Percentiles rank a stretch among this genome's conserved stretches.
phyloP scores from a whole-genome alignment of 2,797 vertebrate species.

The Tachyglossus aculeatus region DNA sequence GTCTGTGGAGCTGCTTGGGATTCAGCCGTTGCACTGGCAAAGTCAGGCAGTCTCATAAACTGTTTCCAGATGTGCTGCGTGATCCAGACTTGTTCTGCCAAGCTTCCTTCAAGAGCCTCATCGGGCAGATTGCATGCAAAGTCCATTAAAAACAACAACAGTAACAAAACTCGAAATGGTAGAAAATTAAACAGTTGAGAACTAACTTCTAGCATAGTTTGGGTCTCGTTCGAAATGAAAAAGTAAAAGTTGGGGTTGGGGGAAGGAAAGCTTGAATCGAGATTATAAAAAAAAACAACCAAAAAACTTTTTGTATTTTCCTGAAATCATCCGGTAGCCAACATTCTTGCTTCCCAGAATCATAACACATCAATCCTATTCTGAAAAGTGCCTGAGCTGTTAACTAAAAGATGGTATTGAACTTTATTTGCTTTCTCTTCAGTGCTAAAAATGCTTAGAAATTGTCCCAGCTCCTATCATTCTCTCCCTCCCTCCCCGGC shows the following conservation, averaged over 20 bases:
- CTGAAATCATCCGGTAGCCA: not conserved
- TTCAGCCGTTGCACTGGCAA: constrained; percentile 49
- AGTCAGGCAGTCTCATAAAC: constrained; percentile 65
- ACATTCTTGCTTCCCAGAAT: too few species aligned
- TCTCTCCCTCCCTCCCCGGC: not conserved
- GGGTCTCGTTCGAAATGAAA: constrained; percentile 5
- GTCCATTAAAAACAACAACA: constrained; percentile 42
- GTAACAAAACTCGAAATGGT: not conserved
- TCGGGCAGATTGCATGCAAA: constrained; percentile 49
- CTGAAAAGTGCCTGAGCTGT: too few species aligned
- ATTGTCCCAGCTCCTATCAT: not conserved
- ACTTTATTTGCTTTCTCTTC: too few species aligned
- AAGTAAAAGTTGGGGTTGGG: too few species aligned
- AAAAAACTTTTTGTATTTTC: not conserved
- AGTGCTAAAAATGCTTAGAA: too few species aligned
- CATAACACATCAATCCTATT: too few species aligned
- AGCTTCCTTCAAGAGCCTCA: constrained; percentile 42
- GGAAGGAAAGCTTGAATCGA: not conserved
- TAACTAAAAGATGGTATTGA: too few species aligned
- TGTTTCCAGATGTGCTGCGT: constrained; percentile 76
- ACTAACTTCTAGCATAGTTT: constrained; percentile 1
- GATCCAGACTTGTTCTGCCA: constrained; percentile 51
- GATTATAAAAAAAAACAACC: not conserved
- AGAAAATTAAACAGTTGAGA: constrained; percentile 23
- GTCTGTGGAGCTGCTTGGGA: constrained; percentile 48